A percentile compares a stretch with the other conserved stretches of the same genome.
Evolutionary conservation across 2,888 invertebrate genomes (phyloP).

Genomic region (Dromius quadrimaculatus): DNA sequence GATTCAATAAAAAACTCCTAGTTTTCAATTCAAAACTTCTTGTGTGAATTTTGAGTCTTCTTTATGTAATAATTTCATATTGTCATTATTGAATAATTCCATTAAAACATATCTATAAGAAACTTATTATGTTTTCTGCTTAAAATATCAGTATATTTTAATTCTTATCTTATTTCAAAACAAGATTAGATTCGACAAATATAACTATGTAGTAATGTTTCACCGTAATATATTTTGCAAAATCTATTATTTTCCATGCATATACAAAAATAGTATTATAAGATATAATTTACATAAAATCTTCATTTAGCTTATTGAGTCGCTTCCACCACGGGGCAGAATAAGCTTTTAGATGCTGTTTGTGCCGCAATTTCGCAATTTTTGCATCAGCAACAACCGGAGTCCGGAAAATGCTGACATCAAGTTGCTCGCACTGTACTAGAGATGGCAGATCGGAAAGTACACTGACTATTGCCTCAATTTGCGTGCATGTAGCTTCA

Average conservation of each 20-base stretch:
- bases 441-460: conserved; percentile 45
- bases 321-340: conserved; percentile 49
- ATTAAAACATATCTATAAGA: too few species aligned
- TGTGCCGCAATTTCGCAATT: conserved; percentile 45
- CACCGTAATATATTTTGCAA: background rate
- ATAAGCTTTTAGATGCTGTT: conserved; percentile 40
- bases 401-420: conserved; percentile 43
- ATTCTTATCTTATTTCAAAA: too few species aligned
- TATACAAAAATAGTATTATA: too few species aligned
- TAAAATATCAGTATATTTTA: too few species aligned
- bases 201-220: background rate
- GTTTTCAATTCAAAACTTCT: too few species aligned
- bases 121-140: too few species aligned
- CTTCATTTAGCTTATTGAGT: conserved; percentile 26
- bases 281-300: conserved; percentile 16
- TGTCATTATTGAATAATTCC: too few species aligned
- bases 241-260: too few species aligned
- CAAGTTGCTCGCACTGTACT: conserved; percentile 38
- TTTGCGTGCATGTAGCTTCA: conserved; percentile 46
- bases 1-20: too few species aligned
- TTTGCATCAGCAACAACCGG: conserved; percentile 46
- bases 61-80: too few species aligned
- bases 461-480: conserved; percentile 46
- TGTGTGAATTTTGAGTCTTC: too few species aligned
- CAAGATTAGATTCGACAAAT: too few species aligned